A percentile compares a stretch with the other conserved stretches of the same genome.
phyloP scores from a whole-genome alignment of 2,113 vertebrate genomes.

The Spilogale gracilis region DNA sequence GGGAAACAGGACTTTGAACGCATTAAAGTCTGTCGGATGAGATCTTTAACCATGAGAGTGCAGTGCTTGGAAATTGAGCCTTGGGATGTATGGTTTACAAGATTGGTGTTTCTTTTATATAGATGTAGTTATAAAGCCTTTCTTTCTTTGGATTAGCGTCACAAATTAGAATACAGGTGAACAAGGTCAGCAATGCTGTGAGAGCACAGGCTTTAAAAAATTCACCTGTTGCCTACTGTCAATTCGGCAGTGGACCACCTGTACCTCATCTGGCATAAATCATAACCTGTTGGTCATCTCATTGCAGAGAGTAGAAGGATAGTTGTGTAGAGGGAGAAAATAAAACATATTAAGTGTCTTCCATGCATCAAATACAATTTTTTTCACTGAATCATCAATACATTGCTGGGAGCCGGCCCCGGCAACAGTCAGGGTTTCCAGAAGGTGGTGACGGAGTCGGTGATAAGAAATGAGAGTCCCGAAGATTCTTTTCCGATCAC shows the following conservation, averaged over 20 bases:
- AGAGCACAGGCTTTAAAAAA: neutral
- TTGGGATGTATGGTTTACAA: neutral
- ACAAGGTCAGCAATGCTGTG: neutral
- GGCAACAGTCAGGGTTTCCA: too few species aligned
- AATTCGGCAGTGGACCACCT: neutral
- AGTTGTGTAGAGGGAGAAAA: neutral
- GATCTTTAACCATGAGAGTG: neutral
- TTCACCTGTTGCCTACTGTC: neutral
- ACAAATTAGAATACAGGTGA: neutral
- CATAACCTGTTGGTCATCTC: neutral
- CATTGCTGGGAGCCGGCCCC: too few species aligned
- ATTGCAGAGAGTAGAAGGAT: neutral
- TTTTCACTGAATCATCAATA: neutral
- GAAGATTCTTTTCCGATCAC: too few species aligned
- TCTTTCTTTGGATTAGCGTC: neutral
- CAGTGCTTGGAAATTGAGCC: neutral
- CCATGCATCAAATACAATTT: neutral
- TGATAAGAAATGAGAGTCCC: too few species aligned
- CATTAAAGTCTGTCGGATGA: neutral
- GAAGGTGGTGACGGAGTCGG: too few species aligned
- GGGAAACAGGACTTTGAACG: constrained; percentile 1
- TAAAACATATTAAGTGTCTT: neutral
- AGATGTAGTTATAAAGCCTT: neutral
- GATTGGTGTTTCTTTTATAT: neutral
- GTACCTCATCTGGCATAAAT: neutral